These are phyloP conservation scores for Spinibarbus caldwelli DNA, from an alignment of 2,797 vertebrate species.

Conservation along the genomic window DNA sequence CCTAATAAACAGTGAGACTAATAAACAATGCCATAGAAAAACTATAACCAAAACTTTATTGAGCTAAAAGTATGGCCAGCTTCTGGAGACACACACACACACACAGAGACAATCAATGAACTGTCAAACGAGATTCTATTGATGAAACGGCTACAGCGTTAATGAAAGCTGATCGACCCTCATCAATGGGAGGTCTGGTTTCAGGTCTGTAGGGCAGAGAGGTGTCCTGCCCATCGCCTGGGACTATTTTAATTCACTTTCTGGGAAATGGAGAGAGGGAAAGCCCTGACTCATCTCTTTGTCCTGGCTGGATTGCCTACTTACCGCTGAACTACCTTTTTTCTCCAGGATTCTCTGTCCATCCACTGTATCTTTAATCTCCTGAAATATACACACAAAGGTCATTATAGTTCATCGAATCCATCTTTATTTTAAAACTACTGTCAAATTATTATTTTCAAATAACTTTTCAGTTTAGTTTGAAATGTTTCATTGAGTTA, in stretches of 20 bases:
- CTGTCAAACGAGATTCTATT: conserved; percentile 17
- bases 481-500: neutral
- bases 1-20: neutral
- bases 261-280: conserved; percentile 54
- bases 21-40: neutral
- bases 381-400: conserved; percentile 66
- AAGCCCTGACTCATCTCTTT: conserved; percentile 59
- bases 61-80: neutral
- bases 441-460: neutral
- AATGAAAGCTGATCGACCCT: conserved; percentile 17
- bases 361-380: conserved; percentile 81
- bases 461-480: neutral
- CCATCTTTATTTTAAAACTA: neutral
- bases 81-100: neutral
- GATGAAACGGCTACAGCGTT: neutral
- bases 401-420: neutral
- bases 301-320: conserved; percentile 62
- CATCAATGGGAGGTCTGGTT: conserved; percentile 15
- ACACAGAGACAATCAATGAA: conserved; percentile 1
- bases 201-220: conserved; percentile 41
- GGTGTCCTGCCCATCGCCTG: conserved; percentile 42
- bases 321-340: conserved; percentile 80
- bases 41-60: conserved; percentile 3
- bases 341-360: conserved; percentile 83
- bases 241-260: conserved; percentile 56